phyloP scores from a whole-genome alignment of 2,797 vertebrate species.

The Gastrophryne carolinensis region DNA sequence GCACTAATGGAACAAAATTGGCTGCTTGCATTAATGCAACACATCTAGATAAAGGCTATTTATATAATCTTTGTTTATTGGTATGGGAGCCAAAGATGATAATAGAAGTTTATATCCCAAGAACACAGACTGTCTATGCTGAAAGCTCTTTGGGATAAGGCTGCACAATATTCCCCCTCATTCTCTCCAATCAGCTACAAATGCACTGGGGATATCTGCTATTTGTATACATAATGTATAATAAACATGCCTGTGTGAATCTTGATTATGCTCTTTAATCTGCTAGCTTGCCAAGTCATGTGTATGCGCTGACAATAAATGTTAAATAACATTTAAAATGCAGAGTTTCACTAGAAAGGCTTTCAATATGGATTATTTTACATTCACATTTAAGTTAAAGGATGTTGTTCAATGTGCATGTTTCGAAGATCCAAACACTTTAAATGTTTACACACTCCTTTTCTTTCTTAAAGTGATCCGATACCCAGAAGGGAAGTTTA shows the following conservation, averaged over 20 bases:
- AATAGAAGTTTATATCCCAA: not conserved
- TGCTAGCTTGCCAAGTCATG: constrained; percentile 34
- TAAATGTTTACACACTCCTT: too few species aligned
- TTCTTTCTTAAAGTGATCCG: too few species aligned
- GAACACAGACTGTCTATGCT: not conserved
- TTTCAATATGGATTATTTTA: not conserved
- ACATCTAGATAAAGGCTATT: not conserved
- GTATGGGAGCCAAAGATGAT: not conserved
- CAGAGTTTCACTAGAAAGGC: not conserved
- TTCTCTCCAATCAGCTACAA: constrained; percentile 19
- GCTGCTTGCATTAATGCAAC: not conserved
- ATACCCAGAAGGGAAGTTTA: too few species aligned
- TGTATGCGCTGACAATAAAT: constrained; percentile 37
- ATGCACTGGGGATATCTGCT: constrained; percentile 24
- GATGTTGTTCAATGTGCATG: not conserved
- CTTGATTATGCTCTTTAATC: constrained; percentile 31
- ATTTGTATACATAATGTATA: constrained; percentile 44
- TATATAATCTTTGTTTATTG: not conserved
- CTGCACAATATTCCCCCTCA: constrained; percentile 5
- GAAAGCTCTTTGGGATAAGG: not conserved
- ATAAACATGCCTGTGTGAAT: constrained; percentile 46
- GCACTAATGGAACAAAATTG: not conserved
- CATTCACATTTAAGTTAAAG: not conserved
- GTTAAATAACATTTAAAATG: constrained; percentile 33
- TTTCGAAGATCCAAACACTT: too few species aligned